Evolutionary conservation across 2,113 vertebrate species (phyloP).

Genomic region (Natator depressus): DNA sequence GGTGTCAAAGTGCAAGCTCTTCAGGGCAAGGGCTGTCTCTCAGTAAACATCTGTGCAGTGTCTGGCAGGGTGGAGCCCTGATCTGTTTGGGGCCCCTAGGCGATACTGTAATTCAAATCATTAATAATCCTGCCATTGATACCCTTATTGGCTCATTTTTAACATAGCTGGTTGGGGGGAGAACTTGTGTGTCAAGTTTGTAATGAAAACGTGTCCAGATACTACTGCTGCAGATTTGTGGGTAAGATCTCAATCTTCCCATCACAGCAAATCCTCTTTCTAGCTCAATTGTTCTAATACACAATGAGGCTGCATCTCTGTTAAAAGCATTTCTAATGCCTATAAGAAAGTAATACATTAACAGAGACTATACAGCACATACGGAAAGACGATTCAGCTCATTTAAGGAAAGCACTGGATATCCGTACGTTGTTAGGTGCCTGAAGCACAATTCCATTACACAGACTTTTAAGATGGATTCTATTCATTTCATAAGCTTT

Average conservation of each 20-base stretch:
- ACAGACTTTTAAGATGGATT: background rate
- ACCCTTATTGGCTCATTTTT: fast-evolving
- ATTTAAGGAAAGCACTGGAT: background rate
- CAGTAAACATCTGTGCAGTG: background rate
- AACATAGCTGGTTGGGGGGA: background rate
- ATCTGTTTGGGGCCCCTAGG: background rate
- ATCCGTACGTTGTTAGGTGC: background rate
- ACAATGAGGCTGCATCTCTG: fast-evolving
- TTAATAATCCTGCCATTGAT: background rate
- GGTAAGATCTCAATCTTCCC: background rate
- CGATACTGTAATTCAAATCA: background rate
- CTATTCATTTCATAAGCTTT: constrained; percentile 3
- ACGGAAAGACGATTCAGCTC: background rate
- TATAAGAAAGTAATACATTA: background rate
- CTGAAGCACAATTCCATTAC: background rate
- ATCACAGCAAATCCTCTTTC: background rate
- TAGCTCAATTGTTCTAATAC: background rate
- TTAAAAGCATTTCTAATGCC: background rate
- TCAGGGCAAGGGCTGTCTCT: background rate
- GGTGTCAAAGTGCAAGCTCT: background rate
- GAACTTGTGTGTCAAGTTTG: background rate
- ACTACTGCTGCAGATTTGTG: background rate
- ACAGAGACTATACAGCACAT: background rate
- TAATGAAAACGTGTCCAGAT: background rate
- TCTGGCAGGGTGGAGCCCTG: background rate